phyloP scores from a whole-genome alignment of 2,797 vertebrate species.

The Alectoris magna region DNA sequence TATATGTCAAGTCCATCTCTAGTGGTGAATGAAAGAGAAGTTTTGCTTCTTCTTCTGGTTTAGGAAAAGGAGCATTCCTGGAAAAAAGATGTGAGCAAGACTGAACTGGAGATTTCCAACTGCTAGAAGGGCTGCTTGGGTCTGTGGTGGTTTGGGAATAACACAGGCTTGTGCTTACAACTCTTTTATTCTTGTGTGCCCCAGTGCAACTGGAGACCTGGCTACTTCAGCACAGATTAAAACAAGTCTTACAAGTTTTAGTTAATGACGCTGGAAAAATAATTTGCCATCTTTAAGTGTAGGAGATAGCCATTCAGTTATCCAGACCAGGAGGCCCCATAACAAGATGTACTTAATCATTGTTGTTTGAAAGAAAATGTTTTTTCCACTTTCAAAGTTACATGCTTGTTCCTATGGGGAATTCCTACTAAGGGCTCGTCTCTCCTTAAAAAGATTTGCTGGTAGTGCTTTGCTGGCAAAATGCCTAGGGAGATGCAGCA shows the following conservation, averaged over 20 bases:
- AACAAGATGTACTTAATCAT: background rate
- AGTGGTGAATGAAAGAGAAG: background rate
- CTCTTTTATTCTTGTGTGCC: background rate
- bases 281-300: background rate
- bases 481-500: conserved; percentile 6
- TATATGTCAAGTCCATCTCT: background rate
- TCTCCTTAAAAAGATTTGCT: conserved; percentile 37
- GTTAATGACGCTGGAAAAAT: background rate
- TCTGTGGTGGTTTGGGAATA: background rate
- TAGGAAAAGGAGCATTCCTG: background rate
- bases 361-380: background rate
- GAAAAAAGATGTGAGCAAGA: background rate
- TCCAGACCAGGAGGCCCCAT: background rate
- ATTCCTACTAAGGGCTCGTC: conserved; percentile 30
- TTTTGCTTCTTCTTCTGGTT: background rate
- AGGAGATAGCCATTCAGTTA: background rate
- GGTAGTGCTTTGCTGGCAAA: conserved; percentile 32
- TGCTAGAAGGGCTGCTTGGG: background rate
- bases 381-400: background rate
- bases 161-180: background rate
- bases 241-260: background rate
- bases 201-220: background rate
- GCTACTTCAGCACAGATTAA: background rate
- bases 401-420: conserved; percentile 30
- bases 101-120: background rate